Percentiles rank a stretch among this genome's conserved stretches.
Evolutionary conservation across 2,113 vertebrate species (phyloP).

Genomic region (Brachionichthys hirsutus): DNA sequence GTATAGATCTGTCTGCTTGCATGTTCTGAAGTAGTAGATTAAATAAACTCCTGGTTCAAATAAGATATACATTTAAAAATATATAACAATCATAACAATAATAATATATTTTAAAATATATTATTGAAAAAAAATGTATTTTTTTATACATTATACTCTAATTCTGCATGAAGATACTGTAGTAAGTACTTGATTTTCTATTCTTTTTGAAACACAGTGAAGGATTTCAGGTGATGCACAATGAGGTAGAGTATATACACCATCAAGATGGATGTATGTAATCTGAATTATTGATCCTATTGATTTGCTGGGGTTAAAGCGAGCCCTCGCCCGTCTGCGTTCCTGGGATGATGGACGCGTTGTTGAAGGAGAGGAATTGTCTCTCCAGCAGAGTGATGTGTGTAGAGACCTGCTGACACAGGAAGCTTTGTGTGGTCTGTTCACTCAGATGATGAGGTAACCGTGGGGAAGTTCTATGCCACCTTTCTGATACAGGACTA

Average conservation of each 20-base stretch:
- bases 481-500: constrained; percentile 99
- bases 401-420: constrained; percentile 83
- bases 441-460: constrained; percentile 99
- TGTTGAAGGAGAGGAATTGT: constrained; percentile 23
- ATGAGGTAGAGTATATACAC: constrained; percentile 65
- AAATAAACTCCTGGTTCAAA: not conserved
- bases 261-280: constrained; percentile 61
- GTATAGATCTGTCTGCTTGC: constrained; percentile 80
- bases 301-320: constrained; percentile 10
- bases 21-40: constrained; percentile 65
- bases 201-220: constrained; percentile 30
- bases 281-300: constrained; percentile 9
- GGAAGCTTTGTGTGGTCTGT: constrained; percentile 99
- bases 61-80: not conserved
- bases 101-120: not conserved
- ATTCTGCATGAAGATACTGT: not conserved
- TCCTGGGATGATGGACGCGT: constrained; percentile 11
- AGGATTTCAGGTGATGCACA: constrained; percentile 18
- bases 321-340: constrained; percentile 29
- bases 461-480: constrained; percentile 99
- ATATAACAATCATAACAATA: not conserved
- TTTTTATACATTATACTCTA: not conserved
- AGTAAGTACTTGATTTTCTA: constrained; percentile 19
- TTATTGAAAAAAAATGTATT: not conserved
- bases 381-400: constrained; percentile 47